Evolutionary conservation across 2,797 vertebrate genomes (phyloP), one percentile per base, ranked within the genome.

Genomic region (Dallia pectoralis): DNA sequence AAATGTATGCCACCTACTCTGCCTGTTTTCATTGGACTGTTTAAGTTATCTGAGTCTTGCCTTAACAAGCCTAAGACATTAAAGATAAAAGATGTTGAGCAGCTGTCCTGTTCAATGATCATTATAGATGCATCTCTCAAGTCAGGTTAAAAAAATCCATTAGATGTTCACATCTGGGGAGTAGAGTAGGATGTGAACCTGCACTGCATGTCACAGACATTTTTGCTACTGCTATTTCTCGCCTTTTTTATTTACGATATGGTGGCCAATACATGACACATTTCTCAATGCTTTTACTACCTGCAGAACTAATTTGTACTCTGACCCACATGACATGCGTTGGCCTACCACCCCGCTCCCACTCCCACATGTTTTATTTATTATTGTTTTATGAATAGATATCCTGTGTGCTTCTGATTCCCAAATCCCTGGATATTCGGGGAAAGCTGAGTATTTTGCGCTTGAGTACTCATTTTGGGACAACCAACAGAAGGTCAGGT

Each of bases 351-450:
- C 40, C 77, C 72, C 79, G 27, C 71, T 79, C 71, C 76, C 73
- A 5, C 66, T 67, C 25, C 4, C 29, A 30, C 19, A 86, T 89
- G 86, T 87, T 85, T 90, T 90, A 92, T 90, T 86, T 74, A 91
- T 88, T 79, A 87, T 73, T 6, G 59, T 71, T 78, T 87, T 84
- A 83, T 85, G 86, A 84, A 85, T 82, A 87, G 80, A 83, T 68
- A 82, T 87, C 81, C 79, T 84, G 77, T 79, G 65, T 79, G 79
- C 82, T 80, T 80, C 81, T 83, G 87, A 85, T 72, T 75, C 81
- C 70, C 64, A 78, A 78, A 86, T 84, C 88, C 40, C 59, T 4
- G 11, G 61, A 73, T 69, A 70, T 81, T 81, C 70, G 77, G 71
- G 78, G 81, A 81, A 81, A 81, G 59, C 75, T 77, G 70, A 53